Base-by-base conservation (phyloP, 1,140 invertebrate genomes). In the Arion vulgaris region DNA sequence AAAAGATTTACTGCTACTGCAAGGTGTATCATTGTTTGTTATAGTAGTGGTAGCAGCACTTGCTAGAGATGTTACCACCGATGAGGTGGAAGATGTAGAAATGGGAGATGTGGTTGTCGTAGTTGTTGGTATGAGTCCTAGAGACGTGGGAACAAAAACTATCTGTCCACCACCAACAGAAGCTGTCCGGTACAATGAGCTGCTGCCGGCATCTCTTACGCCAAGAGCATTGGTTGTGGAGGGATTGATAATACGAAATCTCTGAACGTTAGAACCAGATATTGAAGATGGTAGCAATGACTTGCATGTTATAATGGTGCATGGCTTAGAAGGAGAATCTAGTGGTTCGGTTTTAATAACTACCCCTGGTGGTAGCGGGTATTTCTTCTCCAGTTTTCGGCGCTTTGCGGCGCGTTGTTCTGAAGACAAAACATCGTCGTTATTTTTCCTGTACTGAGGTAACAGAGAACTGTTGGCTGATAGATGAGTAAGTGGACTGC, bases 301-400 rank as follows among this genome's bases (percentile, higher is more conserved):
- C 38, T 32, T 45, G 9, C 0, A 36, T 79, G 45, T 23, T 15
- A 0, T 39, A n/a, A 38, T 73, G 41, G n/a, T 68, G 11, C 0
- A 72, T 34, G 66, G 1, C 72, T 75, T 32, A 34, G 78, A 28
- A 36, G 53, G 75, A 39, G 19, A 68, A 36, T 39, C 72, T 0
- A 45, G 36, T 0, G 78, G 78, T 39, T 85, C 84, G 13, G 78
- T 83, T 57, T 85, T 85, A 75, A 85, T 85, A 41, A 85, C 79
- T 23, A 85, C 84, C 0, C 84, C 0, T 95, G 93, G 77, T 95
- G 96, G 0, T 95, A 95, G 89, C 93, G 94, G 84, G 95, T 96
- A 15, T 95, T 96, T 0, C 96, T 97, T 11, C 96, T 98, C 0
- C 96, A 98, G 92, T 96, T 96, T 7, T 97, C 95, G 87, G 95